Percentiles rank a stretch among this genome's conserved stretches.
These are phyloP conservation scores for Gymnocephalus cernua DNA, from an alignment of 2,113 vertebrate genomes.

Conservation along the genomic window DNA sequence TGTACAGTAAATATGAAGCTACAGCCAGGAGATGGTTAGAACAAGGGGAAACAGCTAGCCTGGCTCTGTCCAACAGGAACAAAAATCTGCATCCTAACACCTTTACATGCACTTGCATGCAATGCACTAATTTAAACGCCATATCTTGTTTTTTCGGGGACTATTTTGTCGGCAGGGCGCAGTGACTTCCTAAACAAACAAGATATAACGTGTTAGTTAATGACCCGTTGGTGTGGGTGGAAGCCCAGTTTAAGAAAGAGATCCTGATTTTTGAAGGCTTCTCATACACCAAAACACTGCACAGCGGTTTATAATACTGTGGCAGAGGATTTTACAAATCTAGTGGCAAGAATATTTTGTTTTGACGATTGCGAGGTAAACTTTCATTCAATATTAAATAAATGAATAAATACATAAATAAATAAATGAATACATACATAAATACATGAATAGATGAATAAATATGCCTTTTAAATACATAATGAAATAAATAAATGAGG, in stretches of 20 bases:
- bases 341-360: too few relatives aligned
- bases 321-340: background rate
- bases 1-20: background rate
- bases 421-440: too few relatives aligned
- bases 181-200: constrained; percentile 1
- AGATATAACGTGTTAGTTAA: background rate
- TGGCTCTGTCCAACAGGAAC: background rate
- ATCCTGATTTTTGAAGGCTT: background rate
- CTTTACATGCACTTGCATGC: too few relatives aligned
- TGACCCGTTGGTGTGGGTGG: background rate
- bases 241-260: background rate
- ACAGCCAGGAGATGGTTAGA: background rate
- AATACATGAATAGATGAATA: too few relatives aligned
- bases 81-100: background rate
- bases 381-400: too few relatives aligned
- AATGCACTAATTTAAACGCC: background rate
- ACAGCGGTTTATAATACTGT: background rate
- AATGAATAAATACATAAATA: too few relatives aligned
- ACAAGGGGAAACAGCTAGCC: background rate
- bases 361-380: too few relatives aligned
- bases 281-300: background rate
- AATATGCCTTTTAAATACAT: too few relatives aligned
- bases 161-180: background rate
- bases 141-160: background rate
- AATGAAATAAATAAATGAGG: too few relatives aligned